Evolutionary conservation across 2,113 vertebrate genomes (phyloP).

Genomic region (Hemichromis elongatus): DNA sequence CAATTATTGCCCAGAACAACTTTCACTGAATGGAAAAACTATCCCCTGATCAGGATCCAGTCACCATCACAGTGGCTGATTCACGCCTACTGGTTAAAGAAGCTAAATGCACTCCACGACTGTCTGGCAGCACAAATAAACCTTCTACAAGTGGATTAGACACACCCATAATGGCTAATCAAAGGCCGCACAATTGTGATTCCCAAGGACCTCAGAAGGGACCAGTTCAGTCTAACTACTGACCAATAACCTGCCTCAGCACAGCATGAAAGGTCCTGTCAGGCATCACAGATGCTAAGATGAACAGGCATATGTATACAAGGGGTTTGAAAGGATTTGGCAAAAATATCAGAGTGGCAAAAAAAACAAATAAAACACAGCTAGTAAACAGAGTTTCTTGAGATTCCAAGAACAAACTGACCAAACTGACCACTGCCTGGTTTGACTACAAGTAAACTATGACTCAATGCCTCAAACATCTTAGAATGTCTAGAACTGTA

Average conservation of each 20-base stretch:
- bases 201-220: neutral
- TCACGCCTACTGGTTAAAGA: neutral
- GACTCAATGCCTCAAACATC: neutral
- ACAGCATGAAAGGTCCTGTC: neutral
- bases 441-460: neutral
- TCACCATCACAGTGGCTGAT: neutral
- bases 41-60: neutral
- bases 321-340: neutral
- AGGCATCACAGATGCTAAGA: neutral
- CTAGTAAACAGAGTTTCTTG: neutral
- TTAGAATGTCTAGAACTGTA: neutral
- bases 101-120: fast-evolving
- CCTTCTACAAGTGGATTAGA: neutral
- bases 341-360: neutral
- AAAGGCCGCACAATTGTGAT: neutral
- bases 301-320: neutral
- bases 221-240: fast-evolving
- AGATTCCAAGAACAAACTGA: neutral
- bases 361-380: neutral
- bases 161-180: neutral
- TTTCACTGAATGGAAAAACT: neutral
- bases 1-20: neutral
- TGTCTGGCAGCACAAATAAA: neutral
- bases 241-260: neutral
- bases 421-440: neutral